Evolutionary conservation across 2,888 invertebrate species (phyloP).

Genomic region (Pelosia muscerda): DNA sequence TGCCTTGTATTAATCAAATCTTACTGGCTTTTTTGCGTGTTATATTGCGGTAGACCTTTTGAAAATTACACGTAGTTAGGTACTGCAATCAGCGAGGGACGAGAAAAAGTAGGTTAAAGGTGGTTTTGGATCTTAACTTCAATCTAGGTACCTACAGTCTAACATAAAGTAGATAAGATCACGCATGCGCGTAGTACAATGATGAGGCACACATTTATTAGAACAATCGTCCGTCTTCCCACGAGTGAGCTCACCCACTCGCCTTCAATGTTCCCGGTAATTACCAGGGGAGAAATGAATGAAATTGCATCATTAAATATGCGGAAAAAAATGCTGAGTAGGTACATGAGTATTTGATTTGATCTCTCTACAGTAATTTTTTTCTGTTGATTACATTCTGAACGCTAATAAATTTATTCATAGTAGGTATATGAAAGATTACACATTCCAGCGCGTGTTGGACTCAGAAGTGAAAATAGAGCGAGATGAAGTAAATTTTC

Average conservation of each 20-base stretch:
- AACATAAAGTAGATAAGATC: slow-evolving; percentile 18
- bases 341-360: neutral
- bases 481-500: slow-evolving; percentile 38
- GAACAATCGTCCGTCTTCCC: slow-evolving; percentile 68
- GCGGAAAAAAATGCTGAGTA: neutral
- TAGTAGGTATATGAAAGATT: slow-evolving; percentile 30
- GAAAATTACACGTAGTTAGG: slow-evolving; percentile 41
- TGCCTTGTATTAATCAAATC: slow-evolving; percentile 38
- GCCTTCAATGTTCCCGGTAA: slow-evolving; percentile 56
- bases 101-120: slow-evolving; percentile 62
- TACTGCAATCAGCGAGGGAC: slow-evolving; percentile 50
- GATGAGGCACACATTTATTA: slow-evolving; percentile 47
- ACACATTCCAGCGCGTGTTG: slow-evolving; percentile 32
- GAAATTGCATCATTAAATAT: slow-evolving; percentile 31
- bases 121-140: slow-evolving; percentile 46
- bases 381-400: slow-evolving; percentile 23
- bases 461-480: slow-evolving; percentile 40
- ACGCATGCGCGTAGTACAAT: slow-evolving; percentile 39
- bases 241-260: slow-evolving; percentile 55
- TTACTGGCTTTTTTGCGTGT: slow-evolving; percentile 26
- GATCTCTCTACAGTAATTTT: slow-evolving; percentile 19
- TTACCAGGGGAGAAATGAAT: slow-evolving; percentile 49
- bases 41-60: slow-evolving; percentile 35
- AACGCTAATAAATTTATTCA: slow-evolving; percentile 38
- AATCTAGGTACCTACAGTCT: slow-evolving; percentile 18